Base-by-base conservation (phyloP, 2,113 vertebrate species). In the Psammodynastes pulverulentus region DNA sequence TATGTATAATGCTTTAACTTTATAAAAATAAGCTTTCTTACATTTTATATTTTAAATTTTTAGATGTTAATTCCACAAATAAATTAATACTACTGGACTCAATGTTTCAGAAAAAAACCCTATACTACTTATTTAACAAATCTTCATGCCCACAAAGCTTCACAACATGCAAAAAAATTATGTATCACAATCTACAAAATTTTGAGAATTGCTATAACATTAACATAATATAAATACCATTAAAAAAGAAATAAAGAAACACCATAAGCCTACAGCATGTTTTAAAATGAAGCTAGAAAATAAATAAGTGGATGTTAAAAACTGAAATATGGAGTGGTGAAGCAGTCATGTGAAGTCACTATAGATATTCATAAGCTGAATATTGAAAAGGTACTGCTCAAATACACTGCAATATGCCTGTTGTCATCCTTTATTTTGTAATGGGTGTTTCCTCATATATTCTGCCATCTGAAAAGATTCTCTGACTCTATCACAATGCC, bases 1-100 rank as follows among this genome's bases (percentile, higher is more conserved):
- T 95, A 95, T 89, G 94, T 93, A 94, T 94, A 95, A 94, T 43
- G 5, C 52, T 94, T 92, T 53, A 72, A 84, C 79, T 84, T 90
- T 87, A 90, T 91, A 88, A 9, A 89, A 3, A 89, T 9, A 7
- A 89, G 92, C 89, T 89, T 52, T 39, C 94, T 48, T 86, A 95
- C 53, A 95, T 52, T 93, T 0, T 90, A 52, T 39, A 86, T 93
- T 4, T 0, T 89, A 52, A 23, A 84, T 93, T 3, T 90, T 34
- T 10, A 0, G 26, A 85, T 43, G 2, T 90, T 58, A 90, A 90
- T 91, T 84, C 88, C 12, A 89, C 58, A n/a, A 79, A 43, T 52
- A 84, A 93, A 86, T 92, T 87, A 84, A 88, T 91, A 90, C 94
- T 93, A 90, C 34, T 53, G 43, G 21, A 92, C 93, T 92, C 85